phyloP scores from a whole-genome alignment of 2,797 vertebrate genomes.

The Rhinatrema bivittatum region DNA sequence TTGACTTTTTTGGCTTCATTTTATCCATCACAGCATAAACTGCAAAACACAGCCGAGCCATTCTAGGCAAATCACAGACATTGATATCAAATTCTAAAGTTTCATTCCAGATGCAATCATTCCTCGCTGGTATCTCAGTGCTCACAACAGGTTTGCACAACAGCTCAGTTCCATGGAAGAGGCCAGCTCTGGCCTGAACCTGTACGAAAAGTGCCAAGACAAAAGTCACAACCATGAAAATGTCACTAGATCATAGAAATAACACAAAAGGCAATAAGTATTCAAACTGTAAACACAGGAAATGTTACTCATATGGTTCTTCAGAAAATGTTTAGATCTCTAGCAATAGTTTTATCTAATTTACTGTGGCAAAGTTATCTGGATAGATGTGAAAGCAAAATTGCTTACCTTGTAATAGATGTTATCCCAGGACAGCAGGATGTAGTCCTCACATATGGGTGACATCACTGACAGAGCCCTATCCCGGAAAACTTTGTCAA shows the following conservation, averaged over 20 bases:
- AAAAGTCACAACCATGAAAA: neutral
- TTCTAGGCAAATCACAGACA: conserved; percentile 85
- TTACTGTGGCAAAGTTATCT: no score
- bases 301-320: no score
- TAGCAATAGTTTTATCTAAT: no score
- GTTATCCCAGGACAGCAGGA: no score
- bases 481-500: no score
- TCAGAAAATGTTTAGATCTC: no score
- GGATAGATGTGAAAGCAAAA: no score
- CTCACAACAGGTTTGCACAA: conserved; percentile 86
- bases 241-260: neutral
- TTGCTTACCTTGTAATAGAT: no score
- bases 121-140: conserved; percentile 80
- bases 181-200: conserved; percentile 92
- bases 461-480: no score
- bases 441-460: no score
- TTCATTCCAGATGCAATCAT: conserved; percentile 83
- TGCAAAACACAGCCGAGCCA: conserved; percentile 93
- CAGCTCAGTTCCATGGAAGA: conserved; percentile 93
- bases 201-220: conserved; percentile 22
- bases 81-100: conserved; percentile 86
- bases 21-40: conserved; percentile 94
- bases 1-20: conserved; percentile 88
- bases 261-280: neutral
- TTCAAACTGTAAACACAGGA: no score